A percentile compares a stretch with the other conserved stretches of the same genome.
phyloP scores from a whole-genome alignment of 1,140 invertebrate genomes.

The Drepana arcuata region DNA sequence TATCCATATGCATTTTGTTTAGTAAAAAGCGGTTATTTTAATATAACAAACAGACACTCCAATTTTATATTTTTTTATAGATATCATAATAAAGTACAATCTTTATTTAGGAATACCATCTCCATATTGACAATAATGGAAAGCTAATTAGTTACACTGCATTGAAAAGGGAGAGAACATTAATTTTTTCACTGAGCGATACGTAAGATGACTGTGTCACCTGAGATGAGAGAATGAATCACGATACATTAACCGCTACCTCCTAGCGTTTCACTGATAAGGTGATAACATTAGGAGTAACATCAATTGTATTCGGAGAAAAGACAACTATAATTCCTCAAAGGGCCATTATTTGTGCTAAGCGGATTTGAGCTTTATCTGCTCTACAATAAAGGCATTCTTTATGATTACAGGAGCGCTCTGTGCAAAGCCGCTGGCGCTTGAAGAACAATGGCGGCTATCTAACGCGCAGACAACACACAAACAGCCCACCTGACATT shows the following conservation, averaged over 20 bases:
- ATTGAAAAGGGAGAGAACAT: no score
- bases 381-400: neutral
- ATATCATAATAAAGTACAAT: no score
- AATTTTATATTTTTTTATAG: no score
- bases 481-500: constrained; percentile 39
- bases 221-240: constrained; percentile 34
- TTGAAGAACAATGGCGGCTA: constrained; percentile 45
- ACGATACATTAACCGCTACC: constrained; percentile 33
- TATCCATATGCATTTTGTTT: no score
- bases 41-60: no score
- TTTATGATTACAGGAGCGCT: constrained; percentile 31
- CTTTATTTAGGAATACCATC: no score
- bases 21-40: no score
- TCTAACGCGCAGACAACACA: constrained; percentile 35
- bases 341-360: no score
- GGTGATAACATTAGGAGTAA: constrained; percentile 24
- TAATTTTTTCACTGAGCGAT: constrained; percentile 1
- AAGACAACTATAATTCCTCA: constrained; percentile 1
- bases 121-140: no score
- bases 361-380: neutral
- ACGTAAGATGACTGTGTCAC: constrained; percentile 35
- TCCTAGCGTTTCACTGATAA: constrained; percentile 37
- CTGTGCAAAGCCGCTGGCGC: constrained; percentile 30
- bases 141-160: no score
- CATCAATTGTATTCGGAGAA: constrained; percentile 20